phyloP scores from a whole-genome alignment of 2,888 invertebrate species.

The Tetheella fluctuosa region DNA sequence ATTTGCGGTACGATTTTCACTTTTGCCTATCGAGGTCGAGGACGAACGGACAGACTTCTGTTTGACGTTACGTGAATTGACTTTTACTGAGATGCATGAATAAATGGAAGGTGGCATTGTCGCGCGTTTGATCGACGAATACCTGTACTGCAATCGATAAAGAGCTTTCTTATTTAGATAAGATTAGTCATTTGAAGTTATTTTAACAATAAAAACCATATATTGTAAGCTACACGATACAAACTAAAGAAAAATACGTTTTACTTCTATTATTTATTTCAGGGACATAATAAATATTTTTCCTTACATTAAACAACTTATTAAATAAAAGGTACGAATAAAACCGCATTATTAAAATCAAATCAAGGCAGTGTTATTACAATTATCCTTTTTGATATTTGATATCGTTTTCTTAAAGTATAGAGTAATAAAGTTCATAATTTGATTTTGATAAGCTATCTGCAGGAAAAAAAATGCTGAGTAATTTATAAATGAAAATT shows the following conservation, averaged over 20 bases:
- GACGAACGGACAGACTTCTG: conserved; percentile 47
- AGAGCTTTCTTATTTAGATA: conserved; percentile 1
- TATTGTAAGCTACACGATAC: background rate
- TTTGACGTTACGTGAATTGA: conserved; percentile 52
- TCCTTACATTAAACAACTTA: background rate
- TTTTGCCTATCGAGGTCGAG: conserved; percentile 73
- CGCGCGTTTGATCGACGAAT: conserved; percentile 26
- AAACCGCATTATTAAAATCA: background rate
- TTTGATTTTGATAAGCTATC: background rate
- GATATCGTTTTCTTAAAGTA: background rate
- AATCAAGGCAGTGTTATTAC: background rate
- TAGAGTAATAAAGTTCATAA: background rate
- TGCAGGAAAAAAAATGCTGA: background rate
- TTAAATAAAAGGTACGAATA: background rate
- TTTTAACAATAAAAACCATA: background rate
- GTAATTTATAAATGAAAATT: background rate
- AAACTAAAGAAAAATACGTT: background rate
- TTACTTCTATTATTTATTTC: too few relatives aligned
- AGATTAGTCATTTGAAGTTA: background rate
- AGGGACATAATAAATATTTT: too few relatives aligned
- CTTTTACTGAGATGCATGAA: conserved; percentile 25
- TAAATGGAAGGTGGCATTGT: conserved; percentile 30
- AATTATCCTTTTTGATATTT: background rate
- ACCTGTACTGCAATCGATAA: conserved; percentile 16
- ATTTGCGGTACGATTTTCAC: conserved; percentile 71